Evolutionary conservation across 2,113 vertebrate species (phyloP), one percentile per base, ranked within the genome.

Genomic region (Drymodes brunneopygia): DNA sequence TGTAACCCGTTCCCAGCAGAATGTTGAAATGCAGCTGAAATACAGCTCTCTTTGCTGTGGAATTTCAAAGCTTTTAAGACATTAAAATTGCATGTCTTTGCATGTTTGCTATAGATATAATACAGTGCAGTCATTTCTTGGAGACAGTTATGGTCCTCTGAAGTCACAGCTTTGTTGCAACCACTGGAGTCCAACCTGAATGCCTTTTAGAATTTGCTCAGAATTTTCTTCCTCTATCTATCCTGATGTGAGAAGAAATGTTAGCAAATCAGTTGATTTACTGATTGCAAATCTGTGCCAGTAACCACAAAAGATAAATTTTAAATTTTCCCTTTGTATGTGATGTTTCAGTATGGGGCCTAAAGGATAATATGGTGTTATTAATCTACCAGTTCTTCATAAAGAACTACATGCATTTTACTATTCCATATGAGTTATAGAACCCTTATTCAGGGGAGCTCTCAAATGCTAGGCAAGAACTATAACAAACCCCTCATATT

Each of bases 1-100:
- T 81, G 53, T 38, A 70, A 40, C 38, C 21, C 40, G 61, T 54
- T 94, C 70, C 53, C 50, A 85, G 54, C 3, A 79, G 65, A 53
- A 36, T 75, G 77, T 12, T 70, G 35, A 93, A 92, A 78, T 56
- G 38, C 17, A 77, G 24, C 28, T 89, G 64, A 93, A 90, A 83
- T 44, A 33, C 27, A 44, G 29, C n/a, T 82, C 48, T 53, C 48
- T 35, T 83, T 82, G 25, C 33, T 88, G 80, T 36, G 40, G 35
- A 90, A 92, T 78, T 93, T 72, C 51, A 81, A 81, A 91, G 62
- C 50, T 91, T 81, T 95, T 66, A 73, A 83, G 47, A 64, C 69
- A 88, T 78, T 78, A 89, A 92, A 81, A 94, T 83, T 58, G 7
- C 54, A 86, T 78, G 33, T 23, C 42, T 77, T 70, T 66, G 17